phyloP scores from a whole-genome alignment of 37 sponge, comb jelly and placozoan species.

The Eunapius fragilis region DNA sequence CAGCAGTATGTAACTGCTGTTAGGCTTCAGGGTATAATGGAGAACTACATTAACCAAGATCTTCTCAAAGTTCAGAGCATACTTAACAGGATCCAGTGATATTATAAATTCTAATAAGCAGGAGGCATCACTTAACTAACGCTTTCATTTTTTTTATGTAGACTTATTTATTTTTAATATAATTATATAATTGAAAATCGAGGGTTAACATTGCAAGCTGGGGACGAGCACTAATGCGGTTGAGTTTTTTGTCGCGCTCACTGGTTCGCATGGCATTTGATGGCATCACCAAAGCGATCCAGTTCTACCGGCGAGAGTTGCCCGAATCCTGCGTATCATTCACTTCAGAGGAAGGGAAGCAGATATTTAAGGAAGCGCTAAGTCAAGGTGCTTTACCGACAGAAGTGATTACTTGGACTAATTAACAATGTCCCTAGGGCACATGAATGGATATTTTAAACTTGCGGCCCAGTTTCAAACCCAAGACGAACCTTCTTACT shows the following conservation, averaged over 20 bases:
- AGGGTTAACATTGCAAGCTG: no score
- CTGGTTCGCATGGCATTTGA: background rate
- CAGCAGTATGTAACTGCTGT: background rate
- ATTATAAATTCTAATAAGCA: no score
- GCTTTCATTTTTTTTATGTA: no score
- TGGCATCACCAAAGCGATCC: background rate
- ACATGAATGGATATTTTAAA: background rate
- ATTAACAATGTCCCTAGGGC: background rate
- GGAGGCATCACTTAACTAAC: no score
- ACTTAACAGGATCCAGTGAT: background rate
- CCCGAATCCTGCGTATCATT: slow-evolving; percentile 1
- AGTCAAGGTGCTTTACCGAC: background rate
- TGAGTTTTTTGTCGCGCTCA: background rate
- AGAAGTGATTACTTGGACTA: background rate
- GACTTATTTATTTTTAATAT: no score
- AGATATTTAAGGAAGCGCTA: slow-evolving; percentile 28
- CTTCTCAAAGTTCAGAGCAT: background rate
- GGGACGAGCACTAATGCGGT: background rate
- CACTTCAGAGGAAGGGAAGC: slow-evolving; percentile 3
- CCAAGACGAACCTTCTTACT: slow-evolving; percentile 29
- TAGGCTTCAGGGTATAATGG: background rate
- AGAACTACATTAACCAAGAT: background rate
- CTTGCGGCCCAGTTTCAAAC: slow-evolving; percentile 27
- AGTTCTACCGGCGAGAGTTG: slow-evolving; percentile 21
- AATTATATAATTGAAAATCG: no score